phyloP scores from a whole-genome alignment of 2,888 invertebrate species.

The Spilosoma lubricipeda region DNA sequence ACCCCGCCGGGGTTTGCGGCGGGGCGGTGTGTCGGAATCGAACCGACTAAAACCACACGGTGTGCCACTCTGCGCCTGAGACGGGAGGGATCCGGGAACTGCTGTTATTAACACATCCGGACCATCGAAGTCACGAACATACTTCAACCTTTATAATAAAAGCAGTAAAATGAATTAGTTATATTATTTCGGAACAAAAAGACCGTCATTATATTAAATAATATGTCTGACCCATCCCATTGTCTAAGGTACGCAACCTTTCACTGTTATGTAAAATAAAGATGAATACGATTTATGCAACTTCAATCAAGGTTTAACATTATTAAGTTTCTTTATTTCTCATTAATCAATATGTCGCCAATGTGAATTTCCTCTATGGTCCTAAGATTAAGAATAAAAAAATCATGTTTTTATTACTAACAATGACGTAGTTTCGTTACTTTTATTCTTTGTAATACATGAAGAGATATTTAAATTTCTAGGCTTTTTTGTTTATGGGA shows the following conservation, averaged over 20 bases:
- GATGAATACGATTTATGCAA: conserved; percentile 11
- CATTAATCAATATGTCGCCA: not conserved
- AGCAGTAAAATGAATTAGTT: not conserved
- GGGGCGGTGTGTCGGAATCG: too few relatives aligned
- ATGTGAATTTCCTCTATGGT: not conserved
- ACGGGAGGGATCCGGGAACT: too few relatives aligned
- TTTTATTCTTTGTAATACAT: too few relatives aligned
- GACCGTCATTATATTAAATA: conserved; percentile 14
- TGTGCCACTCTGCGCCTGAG: too few relatives aligned
- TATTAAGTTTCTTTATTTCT: not conserved
- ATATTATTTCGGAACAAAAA: conserved; percentile 2
- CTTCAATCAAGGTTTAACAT: conserved; percentile 6
- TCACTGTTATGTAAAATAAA: conserved; percentile 29
- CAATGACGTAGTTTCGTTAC: too few relatives aligned
- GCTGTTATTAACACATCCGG: too few relatives aligned
- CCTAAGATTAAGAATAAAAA: not conserved
- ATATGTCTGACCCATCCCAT: conserved; percentile 8
- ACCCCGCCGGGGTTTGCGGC: too few relatives aligned
- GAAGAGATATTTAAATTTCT: too few relatives aligned
- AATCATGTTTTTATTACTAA: not conserved
- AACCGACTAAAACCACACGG: too few relatives aligned
- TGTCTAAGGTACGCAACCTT: conserved; percentile 17
- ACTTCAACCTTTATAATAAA: conserved; percentile 7
- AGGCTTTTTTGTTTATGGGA: too few relatives aligned
- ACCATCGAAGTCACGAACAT: not conserved